Evolutionary conservation across 1,140 invertebrate species (phyloP), one percentile per base, ranked within the genome.

Genomic region (Pollicipes pollicipes): DNA sequence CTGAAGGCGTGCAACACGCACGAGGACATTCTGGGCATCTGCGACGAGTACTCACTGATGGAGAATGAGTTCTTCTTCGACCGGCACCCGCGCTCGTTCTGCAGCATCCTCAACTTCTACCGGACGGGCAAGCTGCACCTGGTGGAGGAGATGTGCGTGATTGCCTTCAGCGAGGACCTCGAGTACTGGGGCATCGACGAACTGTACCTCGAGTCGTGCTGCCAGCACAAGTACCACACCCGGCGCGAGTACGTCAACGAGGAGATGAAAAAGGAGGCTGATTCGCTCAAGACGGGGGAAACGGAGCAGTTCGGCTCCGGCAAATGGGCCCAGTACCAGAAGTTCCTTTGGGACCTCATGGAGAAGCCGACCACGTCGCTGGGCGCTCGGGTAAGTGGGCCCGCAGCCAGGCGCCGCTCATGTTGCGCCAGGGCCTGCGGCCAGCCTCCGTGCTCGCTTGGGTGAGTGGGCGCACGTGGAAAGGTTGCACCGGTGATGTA

Each of bases 1-100:
- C 83, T 98, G 71, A 85, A 91, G 30, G 91, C 95, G 79, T 95
- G 93, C 84, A 95, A 93, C 80, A 96, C 93, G 37, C 95, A 97
- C 83, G 94, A 97, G 79, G 86, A 91, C 73, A 91, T 98, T 78
- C 88, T 91, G 76, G 92, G 96, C 81, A 84, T 98, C 70, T 98
- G 95, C 84, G 95, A 98, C 81, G 95, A 98, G 81, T 98, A 97
- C 82, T 94, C 91, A 67, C 84, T 97, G 68, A 87, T 91, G 75
- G 92, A 97, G 82, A 98, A 97, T 85, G 95, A 98, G 83, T 98
- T 96, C 81, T 98, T 98, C 83, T 98, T 98, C 83, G 96, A 98
- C 82, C 86, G 95, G 70, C 95, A 98, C 82, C 95, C 95, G 71
- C 91, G 95, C 77, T 95, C 93, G 75, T 99, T 99, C 82, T 93